Percentiles rank a stretch among this genome's conserved stretches.
Conservation (phyloP, 2,113 vertebrate genomes). For the Channa argus region DNA sequence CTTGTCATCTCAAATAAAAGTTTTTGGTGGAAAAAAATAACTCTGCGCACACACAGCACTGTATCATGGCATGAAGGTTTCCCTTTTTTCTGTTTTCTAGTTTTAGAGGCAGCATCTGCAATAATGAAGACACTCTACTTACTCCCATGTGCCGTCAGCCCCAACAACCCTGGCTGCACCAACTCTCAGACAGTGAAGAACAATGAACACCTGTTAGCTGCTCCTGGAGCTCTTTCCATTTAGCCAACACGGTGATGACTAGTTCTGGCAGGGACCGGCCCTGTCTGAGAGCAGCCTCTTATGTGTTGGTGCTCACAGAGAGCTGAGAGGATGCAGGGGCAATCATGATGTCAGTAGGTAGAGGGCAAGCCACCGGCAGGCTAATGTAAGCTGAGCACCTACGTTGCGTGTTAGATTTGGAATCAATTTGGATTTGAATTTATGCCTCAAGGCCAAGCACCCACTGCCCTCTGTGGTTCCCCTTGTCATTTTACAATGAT, state of each 20-base stretch:
- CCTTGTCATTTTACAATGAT: conserved; percentile 42
- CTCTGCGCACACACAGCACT: background rate
- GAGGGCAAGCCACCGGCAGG: conserved; percentile 34
- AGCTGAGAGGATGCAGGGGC: conserved; percentile 35
- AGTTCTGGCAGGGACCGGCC: conserved; percentile 30
- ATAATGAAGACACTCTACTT: conserved; percentile 16
- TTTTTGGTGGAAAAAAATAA: background rate
- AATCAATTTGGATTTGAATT: conserved; percentile 34
- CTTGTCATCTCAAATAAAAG: conserved; percentile 5
- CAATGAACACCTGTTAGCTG: conserved; percentile 18
- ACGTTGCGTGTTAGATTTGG: conserved; percentile 50
- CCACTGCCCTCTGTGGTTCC: conserved; percentile 43
- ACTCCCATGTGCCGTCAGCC: conserved; percentile 24
- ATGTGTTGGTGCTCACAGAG: conserved; percentile 30
- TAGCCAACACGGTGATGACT: conserved; percentile 29
- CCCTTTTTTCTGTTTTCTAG: conserved; percentile 17
- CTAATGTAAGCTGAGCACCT: conserved; percentile 52
- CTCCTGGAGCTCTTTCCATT: conserved; percentile 31
- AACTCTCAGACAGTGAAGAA: conserved; percentile 15
- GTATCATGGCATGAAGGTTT: conserved; percentile 4
- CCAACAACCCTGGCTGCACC: conserved; percentile 24
- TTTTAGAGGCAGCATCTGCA: conserved; percentile 29
- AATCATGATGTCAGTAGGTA: conserved; percentile 38
- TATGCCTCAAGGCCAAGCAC: conserved; percentile 34
- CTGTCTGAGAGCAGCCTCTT: conserved; percentile 14